Evolutionary conservation across 2,797 vertebrate genomes (phyloP).

Genomic region (Enoplosus armatus): DNA sequence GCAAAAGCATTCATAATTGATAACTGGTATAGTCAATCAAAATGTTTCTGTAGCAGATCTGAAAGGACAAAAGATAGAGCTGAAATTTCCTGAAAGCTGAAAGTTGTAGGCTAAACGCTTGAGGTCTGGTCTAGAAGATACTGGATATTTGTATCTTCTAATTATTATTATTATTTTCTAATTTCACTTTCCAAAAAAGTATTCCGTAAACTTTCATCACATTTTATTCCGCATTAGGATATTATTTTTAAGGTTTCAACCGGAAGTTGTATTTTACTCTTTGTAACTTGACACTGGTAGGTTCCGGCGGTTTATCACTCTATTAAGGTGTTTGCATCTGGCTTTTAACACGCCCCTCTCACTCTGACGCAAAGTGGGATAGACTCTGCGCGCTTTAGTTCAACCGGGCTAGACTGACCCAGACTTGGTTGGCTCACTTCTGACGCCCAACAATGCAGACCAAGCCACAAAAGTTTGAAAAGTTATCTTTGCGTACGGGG

Average conservation of each 20-base stretch:
- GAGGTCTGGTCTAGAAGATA: background rate
- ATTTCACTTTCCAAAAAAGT: background rate
- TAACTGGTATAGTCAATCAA: background rate
- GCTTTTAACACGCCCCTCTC: conserved; percentile 62
- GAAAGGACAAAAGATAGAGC: background rate
- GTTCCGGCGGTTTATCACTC: background rate
- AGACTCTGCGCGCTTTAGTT: conserved; percentile 52
- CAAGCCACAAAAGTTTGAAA: conserved; percentile 41
- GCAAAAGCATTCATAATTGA: background rate
- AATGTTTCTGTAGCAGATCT: background rate
- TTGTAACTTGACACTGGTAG: conserved; percentile 12
- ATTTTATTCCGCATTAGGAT: background rate
- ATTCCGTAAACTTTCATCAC: background rate
- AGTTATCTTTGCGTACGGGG: conserved; percentile 51
- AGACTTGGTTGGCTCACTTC: conserved; percentile 24
- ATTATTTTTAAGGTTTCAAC: background rate
- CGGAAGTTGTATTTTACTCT: conserved; percentile 32
- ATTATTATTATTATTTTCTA: background rate
- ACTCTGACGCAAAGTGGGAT: conserved; percentile 45
- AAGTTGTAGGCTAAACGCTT: background rate
- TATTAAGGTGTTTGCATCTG: conserved; percentile 30
- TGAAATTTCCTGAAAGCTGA: background rate
- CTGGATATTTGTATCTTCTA: background rate
- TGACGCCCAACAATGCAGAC: conserved; percentile 60
- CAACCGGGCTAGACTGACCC: conserved; percentile 27